Base-by-base conservation (phyloP, 2,113 vertebrate species). In the Leucopsar rothschildi region DNA sequence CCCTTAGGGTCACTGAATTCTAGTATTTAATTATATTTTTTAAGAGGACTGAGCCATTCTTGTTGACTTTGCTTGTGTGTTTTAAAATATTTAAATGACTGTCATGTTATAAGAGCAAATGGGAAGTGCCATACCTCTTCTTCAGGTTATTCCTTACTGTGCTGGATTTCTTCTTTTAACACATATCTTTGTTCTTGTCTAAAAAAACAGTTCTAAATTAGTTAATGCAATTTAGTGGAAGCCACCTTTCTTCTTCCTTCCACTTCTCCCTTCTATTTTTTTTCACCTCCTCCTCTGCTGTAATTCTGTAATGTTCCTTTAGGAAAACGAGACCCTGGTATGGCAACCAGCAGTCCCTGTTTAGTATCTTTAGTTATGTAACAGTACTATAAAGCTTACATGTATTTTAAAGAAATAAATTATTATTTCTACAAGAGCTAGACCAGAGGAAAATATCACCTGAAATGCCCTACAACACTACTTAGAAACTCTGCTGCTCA, bases 291-390 rank as follows among this genome's bases (percentile, higher is more conserved):
- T 47, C 8, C 37, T 80, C 28, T 50, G 23, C 42, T 75, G 39
- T 61, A 73, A 42, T 79, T 72, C 45, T 1, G 0, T 33, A 49
- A 60, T 77, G 65, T 35, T 88, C 29, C 42, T 91, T 66, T 68
- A 69, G 39, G 65, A 68, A 77, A 73, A 44, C 0, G 0, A 79
- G 75, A 40, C 22, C 1, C 0, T 1, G 0, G 3, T 84, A 25
- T 73, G 31, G 31, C 57, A 94, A 33, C 29, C 15, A 82, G 57
- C 44, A 63, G 18, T 56, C 66, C 31, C 50, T 59, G 15, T 73
- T 92, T 57, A 73, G 64, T 90, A 42, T 66, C 31, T 78, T 63
- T 37, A 50, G 12, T 92, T 94, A 64, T 25, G 10, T 88, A 85
- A 82, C 15, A 59, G 65, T 75, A 53, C 60, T 84, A 44, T 70